Base-by-base conservation (phyloP, 2,113 vertebrate genomes). In the Melanerpes formicivorus region DNA sequence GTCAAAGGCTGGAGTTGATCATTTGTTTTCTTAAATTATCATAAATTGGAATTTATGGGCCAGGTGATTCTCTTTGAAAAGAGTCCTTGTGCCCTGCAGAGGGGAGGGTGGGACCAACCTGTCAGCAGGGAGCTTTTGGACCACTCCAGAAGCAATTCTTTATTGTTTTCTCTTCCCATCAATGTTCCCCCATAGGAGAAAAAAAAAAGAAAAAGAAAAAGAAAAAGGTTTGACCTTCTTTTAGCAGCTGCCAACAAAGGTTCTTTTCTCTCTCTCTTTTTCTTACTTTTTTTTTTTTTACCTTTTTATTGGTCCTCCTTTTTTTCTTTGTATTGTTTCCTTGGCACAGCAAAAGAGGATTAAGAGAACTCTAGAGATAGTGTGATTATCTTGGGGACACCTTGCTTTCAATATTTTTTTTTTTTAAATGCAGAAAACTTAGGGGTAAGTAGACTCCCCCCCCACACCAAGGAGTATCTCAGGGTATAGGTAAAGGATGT, bases 21-120 rank as follows among this genome's bases (percentile, higher is more conserved):
- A 97, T 97, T 97, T 97, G 93, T 98, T 98, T 98, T 97, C 92
- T 95, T 97, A 97, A 96, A 97, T 98, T 96, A 96, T 95, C 56
- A 78, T 98, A 89, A 86, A 95, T 94, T 87, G 90, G 91, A 96
- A 97, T 98, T 98, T 97, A 97, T 97, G 85, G 90, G 48, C 96
- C 97, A 97, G 96, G 96, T 97, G 95, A 96, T 95, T 93, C 94
- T 82, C 80, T 95, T 95, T 96, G 97, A 97, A 97, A 97, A 97
- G 95, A 90, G 95, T 95, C 92, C 93, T 97, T 98, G 94, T 97
- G 75, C 76, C 73, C 92, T 92, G 93, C 94, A 95, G 93, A 98
- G 95, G 50, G 30, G 86, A 95, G 89, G 92, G 95, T 94, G 96
- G 79, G 91, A 84, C 90, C 55, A 75, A 94, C 69, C 14, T 87